Conservation (phyloP, 2,888 invertebrate species). For the Panopea generosa region DNA sequence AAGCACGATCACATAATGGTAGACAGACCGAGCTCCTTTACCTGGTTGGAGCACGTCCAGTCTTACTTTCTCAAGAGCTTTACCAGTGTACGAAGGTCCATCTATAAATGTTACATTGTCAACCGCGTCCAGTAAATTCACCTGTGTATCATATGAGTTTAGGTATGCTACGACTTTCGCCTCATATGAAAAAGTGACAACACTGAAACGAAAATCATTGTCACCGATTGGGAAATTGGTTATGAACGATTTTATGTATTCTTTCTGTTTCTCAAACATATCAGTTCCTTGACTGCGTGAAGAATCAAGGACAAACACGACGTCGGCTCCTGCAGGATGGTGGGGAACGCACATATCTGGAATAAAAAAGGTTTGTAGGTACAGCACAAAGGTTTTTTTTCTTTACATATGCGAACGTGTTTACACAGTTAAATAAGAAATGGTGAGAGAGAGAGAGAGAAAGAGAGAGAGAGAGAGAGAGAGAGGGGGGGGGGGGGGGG, state of each 20-base stretch:
- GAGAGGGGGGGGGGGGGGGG: too few relatives aligned
- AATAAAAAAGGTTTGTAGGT: too few relatives aligned
- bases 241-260: conserved; percentile 29
- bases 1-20: neutral
- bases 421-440: too few relatives aligned
- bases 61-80: neutral
- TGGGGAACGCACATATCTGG: conserved; percentile 21
- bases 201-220: conserved; percentile 16
- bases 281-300: conserved; percentile 3
- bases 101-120: neutral
- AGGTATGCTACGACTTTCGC: conserved; percentile 20
- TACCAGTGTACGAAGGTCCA: neutral
- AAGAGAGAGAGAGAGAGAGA: too few relatives aligned
- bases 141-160: neutral
- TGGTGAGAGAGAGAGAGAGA: too few relatives aligned
- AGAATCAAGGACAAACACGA: conserved; percentile 20
- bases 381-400: too few relatives aligned
- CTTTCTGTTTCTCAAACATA: conserved; percentile 8
- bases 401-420: too few relatives aligned
- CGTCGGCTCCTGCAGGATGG: conserved; percentile 14
- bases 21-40: neutral
- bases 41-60: neutral
- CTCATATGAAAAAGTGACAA: conserved; percentile 22
- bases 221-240: conserved; percentile 21
- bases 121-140: neutral